Percentiles rank a stretch among this genome's conserved stretches.
Evolutionary conservation across 2,888 invertebrate genomes (phyloP).

Genomic region (Drosophila formosana): DNA sequence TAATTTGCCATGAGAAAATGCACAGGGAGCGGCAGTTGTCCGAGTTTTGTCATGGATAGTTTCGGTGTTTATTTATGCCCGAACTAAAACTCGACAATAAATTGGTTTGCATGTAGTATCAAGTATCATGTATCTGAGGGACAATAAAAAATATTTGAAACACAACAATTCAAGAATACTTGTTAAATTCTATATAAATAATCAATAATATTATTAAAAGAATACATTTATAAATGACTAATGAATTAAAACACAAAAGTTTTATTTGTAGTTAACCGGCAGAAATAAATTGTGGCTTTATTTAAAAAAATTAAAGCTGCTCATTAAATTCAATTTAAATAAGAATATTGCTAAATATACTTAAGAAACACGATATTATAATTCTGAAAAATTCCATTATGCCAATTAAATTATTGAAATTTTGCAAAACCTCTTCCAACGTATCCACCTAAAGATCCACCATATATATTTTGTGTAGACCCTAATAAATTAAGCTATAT

Average conservation of each 20-base stretch:
- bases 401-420: neutral
- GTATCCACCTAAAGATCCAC: neutral
- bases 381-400: too few species aligned
- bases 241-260: too few species aligned
- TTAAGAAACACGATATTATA: too few species aligned
- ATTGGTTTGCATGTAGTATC: slow-evolving; percentile 5
- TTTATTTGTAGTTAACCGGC: too few species aligned
- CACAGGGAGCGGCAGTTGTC: slow-evolving; percentile 56
- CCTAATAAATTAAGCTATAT: slow-evolving; percentile 1
- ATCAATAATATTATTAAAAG: too few species aligned
- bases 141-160: neutral
- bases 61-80: slow-evolving; percentile 45
- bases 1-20: slow-evolving; percentile 80
- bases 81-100: slow-evolving; percentile 19
- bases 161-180: neutral
- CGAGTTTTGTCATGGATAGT: slow-evolving; percentile 55
- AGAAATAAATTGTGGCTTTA: too few species aligned
- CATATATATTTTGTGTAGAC: neutral
- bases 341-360: too few species aligned
- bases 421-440: neutral
- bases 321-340: too few species aligned
- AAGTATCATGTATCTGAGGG: neutral
- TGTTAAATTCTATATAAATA: too few species aligned
- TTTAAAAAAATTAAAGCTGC: too few species aligned
- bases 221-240: too few species aligned